Conservation (phyloP, 2,888 invertebrate genomes). For the Oligia fasciuncula region DNA sequence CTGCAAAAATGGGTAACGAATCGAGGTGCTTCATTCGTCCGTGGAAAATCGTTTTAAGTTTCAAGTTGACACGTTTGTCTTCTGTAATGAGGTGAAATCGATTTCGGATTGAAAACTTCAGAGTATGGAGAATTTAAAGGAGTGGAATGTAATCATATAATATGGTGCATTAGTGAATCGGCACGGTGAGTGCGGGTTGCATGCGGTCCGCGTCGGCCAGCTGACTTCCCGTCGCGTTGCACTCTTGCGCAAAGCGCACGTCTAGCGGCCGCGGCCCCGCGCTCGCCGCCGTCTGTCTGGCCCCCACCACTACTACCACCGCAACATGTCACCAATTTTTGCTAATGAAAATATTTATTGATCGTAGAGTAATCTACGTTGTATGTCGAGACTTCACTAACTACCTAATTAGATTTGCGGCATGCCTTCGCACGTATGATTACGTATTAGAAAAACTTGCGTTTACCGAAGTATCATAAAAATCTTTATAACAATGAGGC, state of each 20-base stretch:
- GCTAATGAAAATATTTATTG: conserved; percentile 59
- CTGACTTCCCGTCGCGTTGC: conserved; percentile 80
- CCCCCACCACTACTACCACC: conserved; percentile 63
- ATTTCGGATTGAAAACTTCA: conserved; percentile 72
- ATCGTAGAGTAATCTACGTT: conserved; percentile 44
- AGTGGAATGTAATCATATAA: conserved; percentile 32
- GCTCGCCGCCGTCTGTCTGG: conserved; percentile 58
- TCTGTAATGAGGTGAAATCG: conserved; percentile 73
- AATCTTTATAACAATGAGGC: conserved; percentile 49
- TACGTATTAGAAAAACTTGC: conserved; percentile 52
- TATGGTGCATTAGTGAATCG: conserved; percentile 57
- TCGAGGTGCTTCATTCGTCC: conserved; percentile 68
- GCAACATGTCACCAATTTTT: conserved; percentile 53
- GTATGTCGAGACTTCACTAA: conserved; percentile 32
- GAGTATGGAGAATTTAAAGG: conserved; percentile 59
- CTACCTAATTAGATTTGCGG: conserved; percentile 60
- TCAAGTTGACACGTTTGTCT: conserved; percentile 76
- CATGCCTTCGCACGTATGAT: conserved; percentile 43
- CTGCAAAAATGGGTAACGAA: conserved; percentile 75
- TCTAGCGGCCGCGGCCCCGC: conserved; percentile 61
- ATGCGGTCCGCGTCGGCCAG: conserved; percentile 71
- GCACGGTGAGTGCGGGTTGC: conserved; percentile 48
- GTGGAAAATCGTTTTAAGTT: conserved; percentile 77
- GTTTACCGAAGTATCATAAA: conserved; percentile 36
- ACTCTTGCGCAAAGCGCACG: conserved; percentile 78